phyloP scores from a whole-genome alignment of 2,113 vertebrate species.

The Mesembrinibis cayennensis region DNA sequence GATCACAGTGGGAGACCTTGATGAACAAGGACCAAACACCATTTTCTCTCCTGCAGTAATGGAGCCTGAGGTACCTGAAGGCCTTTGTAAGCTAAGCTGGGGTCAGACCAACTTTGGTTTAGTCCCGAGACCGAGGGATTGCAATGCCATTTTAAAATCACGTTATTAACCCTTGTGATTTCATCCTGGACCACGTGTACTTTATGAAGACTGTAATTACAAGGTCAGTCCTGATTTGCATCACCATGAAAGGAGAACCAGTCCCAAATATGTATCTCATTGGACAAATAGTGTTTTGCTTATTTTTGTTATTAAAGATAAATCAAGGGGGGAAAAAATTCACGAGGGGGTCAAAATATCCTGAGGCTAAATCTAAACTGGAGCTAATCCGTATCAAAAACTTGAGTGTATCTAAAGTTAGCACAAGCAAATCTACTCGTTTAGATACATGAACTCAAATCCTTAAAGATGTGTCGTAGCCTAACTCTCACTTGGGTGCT shows the following conservation, averaged over 20 bases:
- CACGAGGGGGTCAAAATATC: constrained; percentile 26
- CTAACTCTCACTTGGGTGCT: background rate
- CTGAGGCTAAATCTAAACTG: constrained; percentile 1
- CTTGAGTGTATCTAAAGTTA: background rate
- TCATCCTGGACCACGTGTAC: background rate
- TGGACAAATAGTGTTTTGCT: background rate
- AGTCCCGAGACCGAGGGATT: background rate
- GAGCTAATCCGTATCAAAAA: background rate
- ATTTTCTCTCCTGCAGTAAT: background rate
- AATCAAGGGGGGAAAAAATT: background rate
- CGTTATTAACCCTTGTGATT: background rate
- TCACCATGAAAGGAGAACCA: background rate
- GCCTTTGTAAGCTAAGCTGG: background rate
- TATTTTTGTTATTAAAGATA: background rate
- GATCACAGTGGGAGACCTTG: background rate
- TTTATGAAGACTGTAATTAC: background rate
- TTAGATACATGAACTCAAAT: background rate
- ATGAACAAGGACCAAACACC: background rate
- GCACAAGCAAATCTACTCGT: background rate
- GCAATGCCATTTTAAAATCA: background rate
- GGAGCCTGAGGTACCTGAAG: background rate
- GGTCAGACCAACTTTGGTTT: background rate
- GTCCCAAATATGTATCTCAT: background rate
- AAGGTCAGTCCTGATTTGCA: background rate
- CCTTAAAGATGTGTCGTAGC: background rate